Percentiles rank a stretch among this genome's conserved stretches.
Conservation (phyloP, 2,113 vertebrate genomes). For the mouse (Mus musculus) region DNA sequence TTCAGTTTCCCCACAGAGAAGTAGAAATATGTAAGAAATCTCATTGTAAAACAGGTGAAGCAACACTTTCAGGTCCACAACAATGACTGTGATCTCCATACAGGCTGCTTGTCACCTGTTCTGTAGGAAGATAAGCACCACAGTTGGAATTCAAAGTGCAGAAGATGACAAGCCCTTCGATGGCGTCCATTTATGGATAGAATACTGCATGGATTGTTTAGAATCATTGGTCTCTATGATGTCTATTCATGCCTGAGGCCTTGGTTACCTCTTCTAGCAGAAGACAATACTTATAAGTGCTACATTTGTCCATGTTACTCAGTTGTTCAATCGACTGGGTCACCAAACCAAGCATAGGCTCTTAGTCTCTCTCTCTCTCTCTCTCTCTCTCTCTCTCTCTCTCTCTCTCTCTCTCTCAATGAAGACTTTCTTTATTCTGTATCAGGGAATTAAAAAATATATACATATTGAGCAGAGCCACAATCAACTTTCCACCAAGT, state of each 20-base stretch:
- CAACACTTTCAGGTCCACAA: neutral
- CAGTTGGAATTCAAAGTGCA: neutral
- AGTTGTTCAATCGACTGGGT: neutral
- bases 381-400: neutral
- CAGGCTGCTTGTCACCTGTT: neutral
- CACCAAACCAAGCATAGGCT: neutral
- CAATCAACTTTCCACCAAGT: neutral
- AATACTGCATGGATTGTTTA: neutral
- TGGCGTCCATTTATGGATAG: neutral
- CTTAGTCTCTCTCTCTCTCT: neutral
- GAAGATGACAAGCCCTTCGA: neutral
- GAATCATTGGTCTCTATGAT: neutral
- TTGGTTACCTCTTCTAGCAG: neutral
- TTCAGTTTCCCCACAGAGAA: conserved; percentile 41
- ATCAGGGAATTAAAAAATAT: neutral
- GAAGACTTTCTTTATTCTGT: neutral
- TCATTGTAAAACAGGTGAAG: neutral
- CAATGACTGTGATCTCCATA: neutral
- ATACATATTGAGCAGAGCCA: neutral
- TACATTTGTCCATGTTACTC: neutral
- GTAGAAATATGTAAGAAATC: conserved; percentile 13
- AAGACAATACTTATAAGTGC: neutral
- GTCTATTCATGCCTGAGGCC: accelerated
- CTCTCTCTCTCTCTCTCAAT: neutral
- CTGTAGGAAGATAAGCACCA: neutral